Conservation (phyloP, 2,797 vertebrate species). For the Chelonia mydas region DNA sequence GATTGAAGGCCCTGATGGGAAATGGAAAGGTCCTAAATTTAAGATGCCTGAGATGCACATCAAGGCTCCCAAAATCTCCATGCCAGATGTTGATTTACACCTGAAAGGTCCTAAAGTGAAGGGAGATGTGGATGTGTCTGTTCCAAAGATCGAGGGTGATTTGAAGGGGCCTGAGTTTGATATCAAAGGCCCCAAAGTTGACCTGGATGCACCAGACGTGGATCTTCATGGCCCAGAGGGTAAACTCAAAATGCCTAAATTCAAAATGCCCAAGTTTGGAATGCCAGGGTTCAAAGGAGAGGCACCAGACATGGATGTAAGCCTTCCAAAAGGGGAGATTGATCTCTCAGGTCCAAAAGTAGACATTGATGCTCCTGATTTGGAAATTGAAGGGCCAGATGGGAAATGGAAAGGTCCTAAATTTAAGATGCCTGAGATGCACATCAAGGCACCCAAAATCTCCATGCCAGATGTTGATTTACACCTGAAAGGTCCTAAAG, state of each 20-base stretch:
- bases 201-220: background rate
- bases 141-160: constrained; percentile 35
- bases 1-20: constrained; percentile 72
- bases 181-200: constrained; percentile 54
- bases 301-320: constrained; percentile 57
- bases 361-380: constrained; percentile 63
- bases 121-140: constrained; percentile 35
- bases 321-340: constrained; percentile 76
- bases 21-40: constrained; percentile 60
- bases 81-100: constrained; percentile 64
- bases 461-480: constrained; percentile 83
- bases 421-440: constrained; percentile 77
- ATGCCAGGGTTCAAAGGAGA: constrained; percentile 78
- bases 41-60: constrained; percentile 27
- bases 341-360: constrained; percentile 63
- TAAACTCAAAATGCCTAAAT: constrained; percentile 78
- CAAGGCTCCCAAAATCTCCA: constrained; percentile 60
- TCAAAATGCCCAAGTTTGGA: constrained; percentile 81
- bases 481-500: constrained; percentile 76
- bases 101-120: constrained; percentile 72
- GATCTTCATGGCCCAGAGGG: constrained; percentile 52
- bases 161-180: constrained; percentile 9
- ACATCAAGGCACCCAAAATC: constrained; percentile 77
- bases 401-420: constrained; percentile 76
- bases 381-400: constrained; percentile 66